Evolutionary conservation across 2,113 vertebrate species (phyloP), one percentile per base, ranked within the genome.

Genomic region (Natator depressus): DNA sequence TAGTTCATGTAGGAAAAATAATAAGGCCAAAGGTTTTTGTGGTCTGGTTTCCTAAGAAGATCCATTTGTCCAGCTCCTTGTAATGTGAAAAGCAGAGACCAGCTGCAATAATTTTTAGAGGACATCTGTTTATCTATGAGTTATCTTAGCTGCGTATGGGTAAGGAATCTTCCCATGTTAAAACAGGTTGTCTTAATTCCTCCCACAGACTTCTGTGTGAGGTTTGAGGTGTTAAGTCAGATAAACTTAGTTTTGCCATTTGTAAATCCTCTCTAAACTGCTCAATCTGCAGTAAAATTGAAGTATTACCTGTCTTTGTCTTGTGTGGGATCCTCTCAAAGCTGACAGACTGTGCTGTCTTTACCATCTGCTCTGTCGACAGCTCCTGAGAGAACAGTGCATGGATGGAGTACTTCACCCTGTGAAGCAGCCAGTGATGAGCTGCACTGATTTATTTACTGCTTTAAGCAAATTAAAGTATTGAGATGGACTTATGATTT

Each of bases 261-360:
- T 96, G 13, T 65, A 96, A 97, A 94, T 93, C 31, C 27, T 89
- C 85, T 62, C 65, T 49, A 89, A 97, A 97, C 35, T 11, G 19
- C 69, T 96, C 92, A 91, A 0, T 87, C 82, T 93, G 90, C 91
- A 95, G 89, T 47, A 88, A 83, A 38, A 96, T 65, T 54, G 87
- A 93, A 91, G 55, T 25, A 42, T 92, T 97, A 86, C 89, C 94
- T 97, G 89, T 93, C 91, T 85, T 88, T 59, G 24, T 93, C 62
- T 51, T 38, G 10, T 84, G 54, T 93, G 92, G 87, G 85, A 96
- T 38, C 38, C 82, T 69, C 89, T 98, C 97, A 97, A 97, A 94
- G 82, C 24, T 93, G 93, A 93, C 96, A 97, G 94, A 95, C 10
- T 35, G 85, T 24, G n/a, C 78, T 38, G 29, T 19, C 91, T 97